These are phyloP conservation scores for Heliconius congener DNA, from an alignment of 1,140 invertebrate species.

Conservation along the genomic window DNA sequence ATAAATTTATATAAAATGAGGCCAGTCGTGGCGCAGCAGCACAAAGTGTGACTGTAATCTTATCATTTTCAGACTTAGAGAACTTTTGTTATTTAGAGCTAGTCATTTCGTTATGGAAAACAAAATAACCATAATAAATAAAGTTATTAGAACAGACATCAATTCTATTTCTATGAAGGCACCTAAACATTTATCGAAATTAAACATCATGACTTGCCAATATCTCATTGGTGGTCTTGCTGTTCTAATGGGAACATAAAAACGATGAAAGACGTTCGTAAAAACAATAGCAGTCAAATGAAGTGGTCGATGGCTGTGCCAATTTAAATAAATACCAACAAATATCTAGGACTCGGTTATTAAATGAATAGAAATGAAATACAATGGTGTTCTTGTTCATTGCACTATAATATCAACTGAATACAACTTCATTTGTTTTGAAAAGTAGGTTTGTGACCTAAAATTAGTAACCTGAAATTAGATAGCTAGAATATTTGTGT, in stretches of 20 bases:
- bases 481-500: background rate
- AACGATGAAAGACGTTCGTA: background rate
- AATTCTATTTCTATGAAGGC: constrained; percentile 25
- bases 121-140: constrained; percentile 41
- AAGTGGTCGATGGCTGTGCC: constrained; percentile 3
- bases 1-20: background rate
- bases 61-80: constrained; percentile 19
- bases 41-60: background rate
- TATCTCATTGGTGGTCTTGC: constrained; percentile 22
- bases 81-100: constrained; percentile 23
- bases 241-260: constrained; percentile 28
- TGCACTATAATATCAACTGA: background rate
- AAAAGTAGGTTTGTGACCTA: background rate
- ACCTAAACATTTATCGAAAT: constrained; percentile 37
- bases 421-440: background rate
- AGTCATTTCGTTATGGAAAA: constrained; percentile 41
- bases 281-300: constrained; percentile 9
- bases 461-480: background rate
- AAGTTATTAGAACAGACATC: constrained; percentile 48
- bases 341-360: constrained; percentile 2
- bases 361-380: constrained; percentile 9
- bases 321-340: constrained; percentile 6
- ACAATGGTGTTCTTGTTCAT: constrained; percentile 1
- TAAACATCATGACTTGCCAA: constrained; percentile 43
- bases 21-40: too few species aligned